A percentile compares a stretch with the other conserved stretches of the same genome.
Conservation (phyloP, 2,888 invertebrate species). For the Exephanes ischioxanthus region DNA sequence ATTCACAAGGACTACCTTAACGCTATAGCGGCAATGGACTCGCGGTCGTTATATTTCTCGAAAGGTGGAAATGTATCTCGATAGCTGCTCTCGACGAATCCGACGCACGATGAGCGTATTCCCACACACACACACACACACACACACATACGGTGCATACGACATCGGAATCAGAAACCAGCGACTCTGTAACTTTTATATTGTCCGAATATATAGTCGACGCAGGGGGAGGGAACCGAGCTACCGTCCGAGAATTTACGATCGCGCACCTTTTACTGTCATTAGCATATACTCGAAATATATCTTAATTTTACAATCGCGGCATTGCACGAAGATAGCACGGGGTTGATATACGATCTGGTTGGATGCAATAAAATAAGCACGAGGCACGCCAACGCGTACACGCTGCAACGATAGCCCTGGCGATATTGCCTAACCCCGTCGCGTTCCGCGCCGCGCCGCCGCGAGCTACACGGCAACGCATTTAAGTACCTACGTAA, state of each 20-base stretch:
- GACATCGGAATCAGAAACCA: conserved; percentile 40
- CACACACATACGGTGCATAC: conserved; percentile 12
- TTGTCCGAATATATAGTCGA: conserved; percentile 57
- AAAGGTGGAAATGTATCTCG: conserved; percentile 12
- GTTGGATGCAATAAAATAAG: conserved; percentile 66
- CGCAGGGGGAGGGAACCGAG: conserved; percentile 17
- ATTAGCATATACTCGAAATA: conserved; percentile 73
- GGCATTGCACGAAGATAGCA: conserved; percentile 59
- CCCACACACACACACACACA: conserved; percentile 36
- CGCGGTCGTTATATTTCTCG: conserved; percentile 25
- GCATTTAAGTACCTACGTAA: conserved; percentile 50
- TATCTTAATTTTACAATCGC: conserved; percentile 72
- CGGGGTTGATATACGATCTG: conserved; percentile 67
- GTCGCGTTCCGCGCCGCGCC: background rate
- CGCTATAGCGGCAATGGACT: conserved; percentile 11
- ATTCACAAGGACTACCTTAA: background rate
- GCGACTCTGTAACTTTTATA: conserved; percentile 65
- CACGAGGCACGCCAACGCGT: conserved; percentile 53
- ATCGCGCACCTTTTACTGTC: conserved; percentile 67
- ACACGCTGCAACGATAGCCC: conserved; percentile 59
- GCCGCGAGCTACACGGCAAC: background rate
- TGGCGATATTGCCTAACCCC: conserved; percentile 59
- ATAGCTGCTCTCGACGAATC: conserved; percentile 24
- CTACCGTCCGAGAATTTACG: conserved; percentile 64
- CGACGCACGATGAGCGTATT: conserved; percentile 23